These are phyloP conservation scores for Mycalesis mineus DNA, from an alignment of 2,888 invertebrate species.

Conservation along the genomic window DNA sequence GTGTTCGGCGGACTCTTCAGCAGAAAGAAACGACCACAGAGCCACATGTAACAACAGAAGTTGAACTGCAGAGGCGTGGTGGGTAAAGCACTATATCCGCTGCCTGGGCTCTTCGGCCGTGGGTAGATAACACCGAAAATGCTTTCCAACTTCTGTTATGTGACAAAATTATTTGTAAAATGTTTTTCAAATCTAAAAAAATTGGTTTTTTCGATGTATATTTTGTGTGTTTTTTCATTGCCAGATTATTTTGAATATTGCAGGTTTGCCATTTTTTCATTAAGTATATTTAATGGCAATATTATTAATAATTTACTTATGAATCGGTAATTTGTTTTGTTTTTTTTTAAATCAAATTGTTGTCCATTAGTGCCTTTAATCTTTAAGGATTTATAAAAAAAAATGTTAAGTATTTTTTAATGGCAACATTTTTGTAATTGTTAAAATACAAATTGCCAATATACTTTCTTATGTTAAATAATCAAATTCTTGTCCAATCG, in stretches of 20 bases:
- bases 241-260: neutral
- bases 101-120: neutral
- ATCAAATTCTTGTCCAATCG: neutral
- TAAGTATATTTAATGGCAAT: constrained; percentile 6
- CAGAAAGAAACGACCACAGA: constrained; percentile 75
- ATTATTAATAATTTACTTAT: neutral
- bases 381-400: constrained; percentile 21
- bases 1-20: constrained; percentile 80
- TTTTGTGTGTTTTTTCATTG: neutral
- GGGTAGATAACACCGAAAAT: too few species aligned
- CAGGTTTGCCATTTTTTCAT: neutral
- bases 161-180: neutral
- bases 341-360: constrained; percentile 18
- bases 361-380: constrained; percentile 30
- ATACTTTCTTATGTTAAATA: neutral
- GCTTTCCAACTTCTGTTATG: neutral
- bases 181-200: too few species aligned
- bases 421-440: neutral
- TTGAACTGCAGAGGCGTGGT: neutral
- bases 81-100: neutral
- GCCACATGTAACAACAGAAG: constrained; percentile 63
- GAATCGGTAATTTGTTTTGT: constrained; percentile 2
- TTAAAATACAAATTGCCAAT: neutral
- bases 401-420: neutral
- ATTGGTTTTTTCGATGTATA: neutral